These are phyloP conservation scores for Cirrhinus mrigala DNA, from an alignment of 2,797 vertebrate species.

Conservation along the genomic window DNA sequence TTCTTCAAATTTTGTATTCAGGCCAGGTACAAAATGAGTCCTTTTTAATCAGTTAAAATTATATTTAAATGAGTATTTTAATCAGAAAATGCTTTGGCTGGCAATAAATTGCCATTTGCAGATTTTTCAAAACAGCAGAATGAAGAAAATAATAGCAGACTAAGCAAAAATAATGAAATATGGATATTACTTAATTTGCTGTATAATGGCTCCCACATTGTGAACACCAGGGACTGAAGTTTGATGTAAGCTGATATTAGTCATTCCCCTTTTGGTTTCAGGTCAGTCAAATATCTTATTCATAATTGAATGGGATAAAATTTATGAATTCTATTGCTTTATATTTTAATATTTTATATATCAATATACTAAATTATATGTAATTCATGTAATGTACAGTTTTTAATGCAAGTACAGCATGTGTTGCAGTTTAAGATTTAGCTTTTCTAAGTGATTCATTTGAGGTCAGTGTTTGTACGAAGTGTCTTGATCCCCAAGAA, in stretches of 20 bases:
- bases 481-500: neutral
- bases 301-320: neutral
- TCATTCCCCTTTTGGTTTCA: neutral
- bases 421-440: neutral
- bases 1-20: slow-evolving; percentile 17
- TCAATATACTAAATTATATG: neutral
- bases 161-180: neutral
- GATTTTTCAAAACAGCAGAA: neutral
- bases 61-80: neutral
- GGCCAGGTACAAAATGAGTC: slow-evolving; percentile 3
- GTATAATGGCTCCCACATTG: neutral
- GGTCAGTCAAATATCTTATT: neutral
- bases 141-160: neutral
- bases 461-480: neutral
- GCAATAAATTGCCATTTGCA: neutral
- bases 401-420: neutral
- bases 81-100: neutral
- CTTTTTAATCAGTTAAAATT: too few species aligned
- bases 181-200: neutral
- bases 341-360: neutral
- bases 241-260: slow-evolving; percentile 4
- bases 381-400: neutral
- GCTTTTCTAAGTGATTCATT: neutral
- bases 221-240: neutral
- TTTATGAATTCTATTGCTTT: neutral